Base-by-base conservation (phyloP, 2,888 invertebrate genomes). In the Dryomyza anilis region DNA sequence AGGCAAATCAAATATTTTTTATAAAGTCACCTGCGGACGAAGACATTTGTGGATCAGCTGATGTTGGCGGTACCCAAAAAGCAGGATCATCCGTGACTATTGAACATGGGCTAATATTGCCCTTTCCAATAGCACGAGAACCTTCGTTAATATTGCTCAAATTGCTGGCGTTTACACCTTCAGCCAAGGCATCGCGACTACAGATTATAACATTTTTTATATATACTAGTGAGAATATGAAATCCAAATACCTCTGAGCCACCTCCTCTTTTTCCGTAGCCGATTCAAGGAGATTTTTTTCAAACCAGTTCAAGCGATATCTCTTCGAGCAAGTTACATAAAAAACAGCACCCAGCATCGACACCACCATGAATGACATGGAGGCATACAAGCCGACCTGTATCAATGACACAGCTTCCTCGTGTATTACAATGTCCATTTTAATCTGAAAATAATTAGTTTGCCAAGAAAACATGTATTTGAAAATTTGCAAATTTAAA, bases 301-400 rank as follows among this genome's bases (percentile, higher is more conserved):
- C 87, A 71, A 87, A 87, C 87, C 87, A 87, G 76, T 87, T 87
- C 43, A 87, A 82, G 36, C 85, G 82, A 73, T 85, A 87, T 48
- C 84, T 84, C 64, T 83, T 83, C 19, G 86, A 85, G 73, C 87
- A 87, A 53, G 85, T 85, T 30, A 87, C 83, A 69, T 87, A 87
- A 2, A 86, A 71, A 5, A 86, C 77, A 0, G 85, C 78, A 25
- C 84, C 83, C 16, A 85, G 73, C 0, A 85, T 74, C 2, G 85
- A 81, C 1, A 85, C 85, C 56, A 85, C 79, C 65, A 86, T 71
- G 72, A 86, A 85, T 1, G 86, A 86, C 16, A 85, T 74, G 2
- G 84, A 81, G 2, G 84, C 85, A 71, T 86, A 86, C 50, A 85
- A 71, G 27, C 83, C 84, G 60, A 85, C 82, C 72, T 84, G 83